Base-by-base conservation (phyloP, 2,797 vertebrate genomes). In the Lacerta viridis region DNA sequence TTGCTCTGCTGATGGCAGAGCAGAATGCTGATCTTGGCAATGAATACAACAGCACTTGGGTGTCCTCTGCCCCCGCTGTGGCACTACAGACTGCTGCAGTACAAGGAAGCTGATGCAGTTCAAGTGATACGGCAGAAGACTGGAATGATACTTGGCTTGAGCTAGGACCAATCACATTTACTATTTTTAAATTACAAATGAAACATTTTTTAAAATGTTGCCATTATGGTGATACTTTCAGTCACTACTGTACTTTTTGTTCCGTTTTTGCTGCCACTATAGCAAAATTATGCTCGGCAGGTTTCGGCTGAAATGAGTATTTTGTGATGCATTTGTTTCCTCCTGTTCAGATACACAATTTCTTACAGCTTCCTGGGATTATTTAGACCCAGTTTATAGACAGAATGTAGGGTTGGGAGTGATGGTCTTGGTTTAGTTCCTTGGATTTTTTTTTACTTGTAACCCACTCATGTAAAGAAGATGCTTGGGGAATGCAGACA, bases 1-100 rank as follows among this genome's bases (percentile, higher is more conserved):
- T 33, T 86, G 20, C n/a, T 68, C 39, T 69, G 43, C 66, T 86
- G 76, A 79, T 69, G 29, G 29, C 69, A 87, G 20, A 36, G 27
- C 50, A 80, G 85, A 74, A 59, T 72, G 50, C 64, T 69, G 76
- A 29, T n/a, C 64, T 69, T 17, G 1, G 17, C 29, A 68, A 23
- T 20, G n/a, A 71, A 80, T 23, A 7, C 25, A 55, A 25, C 85
- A 39, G 8, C 33, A 29, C 46, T 72, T 87, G 71, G 27, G 77
- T 55, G 29, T 72, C 66, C 46, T 80, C 27, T 87, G 43, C 46
- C 33, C 18, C 81, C 80, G 25, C 36, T 71, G 20, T 55, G 27
- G 50, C 55, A 80, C 29, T n/a, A 71, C 64, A 41, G 29, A 69
- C 43, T 27, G 3, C n/a, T 36, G 43, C 18, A 36, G 15, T 61